A percentile compares a stretch with the other conserved stretches of the same genome.
Evolutionary conservation across 2,888 invertebrate species (phyloP).

Genomic region (Diloba caeruleocephala): DNA sequence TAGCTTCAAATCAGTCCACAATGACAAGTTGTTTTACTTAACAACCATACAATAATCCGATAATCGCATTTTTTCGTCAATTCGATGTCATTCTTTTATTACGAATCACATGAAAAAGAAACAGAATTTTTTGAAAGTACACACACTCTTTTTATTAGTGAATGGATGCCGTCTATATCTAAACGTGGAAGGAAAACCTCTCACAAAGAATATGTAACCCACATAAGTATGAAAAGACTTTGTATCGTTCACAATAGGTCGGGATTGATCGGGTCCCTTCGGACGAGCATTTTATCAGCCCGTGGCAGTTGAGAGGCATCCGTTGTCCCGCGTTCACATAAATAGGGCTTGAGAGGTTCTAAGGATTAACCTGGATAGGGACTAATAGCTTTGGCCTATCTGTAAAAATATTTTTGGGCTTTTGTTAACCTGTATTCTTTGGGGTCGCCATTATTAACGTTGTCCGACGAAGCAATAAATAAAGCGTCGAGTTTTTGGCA

Average conservation of each 20-base stretch:
- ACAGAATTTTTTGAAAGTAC: neutral
- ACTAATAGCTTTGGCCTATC: slow-evolving; percentile 54
- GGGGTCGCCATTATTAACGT: slow-evolving; percentile 17
- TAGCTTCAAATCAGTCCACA: no score
- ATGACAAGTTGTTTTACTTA: no score
- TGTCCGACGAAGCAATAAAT: slow-evolving; percentile 11
- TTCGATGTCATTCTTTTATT: no score
- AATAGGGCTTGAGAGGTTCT: slow-evolving; percentile 58
- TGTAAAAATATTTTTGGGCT: slow-evolving; percentile 20
- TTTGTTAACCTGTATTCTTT: slow-evolving; percentile 29
- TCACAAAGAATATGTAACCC: slow-evolving; percentile 57
- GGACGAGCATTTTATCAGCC: slow-evolving; percentile 70
- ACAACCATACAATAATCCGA: no score
- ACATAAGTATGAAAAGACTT: slow-evolving; percentile 60
- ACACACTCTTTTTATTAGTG: slow-evolving; percentile 31
- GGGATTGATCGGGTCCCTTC: slow-evolving; percentile 67
- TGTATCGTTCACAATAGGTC: slow-evolving; percentile 66
- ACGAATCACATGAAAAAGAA: neutral
- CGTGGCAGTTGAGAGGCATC: slow-evolving; percentile 65
- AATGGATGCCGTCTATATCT: slow-evolving; percentile 47
- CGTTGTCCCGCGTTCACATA: slow-evolving; percentile 60
- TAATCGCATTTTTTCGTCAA: no score
- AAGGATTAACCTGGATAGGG: slow-evolving; percentile 63
- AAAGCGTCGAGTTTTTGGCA: slow-evolving; percentile 6
- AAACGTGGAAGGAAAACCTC: slow-evolving; percentile 46